Percentiles rank a stretch among this genome's conserved stretches.
Conservation (phyloP, 2,113 vertebrate species). For the Pelvicachromis taeniatus region DNA sequence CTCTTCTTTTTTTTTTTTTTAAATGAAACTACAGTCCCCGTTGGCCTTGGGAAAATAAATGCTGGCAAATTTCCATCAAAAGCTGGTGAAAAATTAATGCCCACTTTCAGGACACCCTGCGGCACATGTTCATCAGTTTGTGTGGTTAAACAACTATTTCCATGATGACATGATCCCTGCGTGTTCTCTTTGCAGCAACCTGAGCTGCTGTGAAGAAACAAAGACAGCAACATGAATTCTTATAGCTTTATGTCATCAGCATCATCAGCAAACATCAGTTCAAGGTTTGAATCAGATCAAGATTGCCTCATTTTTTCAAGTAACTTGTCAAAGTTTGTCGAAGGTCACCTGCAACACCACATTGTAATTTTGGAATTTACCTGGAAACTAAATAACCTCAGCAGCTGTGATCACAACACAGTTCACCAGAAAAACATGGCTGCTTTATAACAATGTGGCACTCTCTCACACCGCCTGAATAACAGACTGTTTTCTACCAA, state of each 20-base stretch:
- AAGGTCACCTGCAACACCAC: neutral
- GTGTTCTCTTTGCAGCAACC: neutral
- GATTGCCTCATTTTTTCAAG: fast-evolving
- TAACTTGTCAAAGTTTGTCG: neutral
- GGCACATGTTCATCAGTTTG: neutral
- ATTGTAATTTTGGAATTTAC: neutral
- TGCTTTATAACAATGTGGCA: neutral
- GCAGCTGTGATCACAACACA: neutral
- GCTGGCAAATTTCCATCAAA: neutral
- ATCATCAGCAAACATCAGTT: neutral
- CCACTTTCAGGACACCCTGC: neutral
- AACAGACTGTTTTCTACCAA: neutral
- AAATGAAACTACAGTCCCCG: neutral
- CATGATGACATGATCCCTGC: conserved; percentile 2
- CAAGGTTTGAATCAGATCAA: neutral
- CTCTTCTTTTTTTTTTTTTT: neutral
- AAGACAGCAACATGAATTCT: neutral
- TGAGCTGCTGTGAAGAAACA: neutral
- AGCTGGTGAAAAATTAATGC: neutral
- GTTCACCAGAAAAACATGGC: neutral
- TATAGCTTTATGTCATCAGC: neutral
- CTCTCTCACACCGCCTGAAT: neutral
- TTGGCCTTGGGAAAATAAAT: neutral
- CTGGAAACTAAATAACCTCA: neutral
- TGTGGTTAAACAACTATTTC: neutral